Base-by-base conservation (phyloP, 2,888 invertebrate species). In the Heliconius ismenius region DNA sequence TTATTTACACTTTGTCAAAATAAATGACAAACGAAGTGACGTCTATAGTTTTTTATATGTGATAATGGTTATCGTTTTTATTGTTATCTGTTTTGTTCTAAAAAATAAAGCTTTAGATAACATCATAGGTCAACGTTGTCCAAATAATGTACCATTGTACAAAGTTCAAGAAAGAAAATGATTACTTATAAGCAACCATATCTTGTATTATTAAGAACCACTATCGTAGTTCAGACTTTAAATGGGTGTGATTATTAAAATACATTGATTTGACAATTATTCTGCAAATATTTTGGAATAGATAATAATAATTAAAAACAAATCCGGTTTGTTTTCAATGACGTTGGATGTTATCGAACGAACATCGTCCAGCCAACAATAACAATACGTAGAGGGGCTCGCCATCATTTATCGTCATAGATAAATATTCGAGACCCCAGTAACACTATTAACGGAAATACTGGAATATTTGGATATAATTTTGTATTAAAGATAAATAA, bases 341-440 rank as follows among this genome's bases (percentile, higher is more conserved):
- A 73, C 79, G 80, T 78, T 76, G 18, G 74, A 24, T 76, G 76
- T 83, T 82, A 83, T 83, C 83, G 74, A n/a, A 32, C 81, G 83
- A 81, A 79, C 81, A 77, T 81, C 82, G 83, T 82, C 82, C 77
- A 78, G 76, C 72, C 77, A 78, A 69, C 78, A 80, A 79, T 78
- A 73, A 81, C 74, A 63, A 60, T 32, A 64, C 64, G 58, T 74
- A 72, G 73, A 79, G 81, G 81, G 83, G 83, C 81, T 83, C 80
- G 83, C 13, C 81, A 54, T n/a, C 11, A 49, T 28, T 70, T 70
- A 64, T 75, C 75, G 54, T 36, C 36, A 64, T 36, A 32, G 54
- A 63, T 75, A 68, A 75, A 11, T 75, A n/a, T n/a, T 21, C 13
- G 7, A 39, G 18, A 24, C 15, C 15, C 28, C 13, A 70, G 3